phyloP scores from a whole-genome alignment of 1,140 invertebrate genomes.

The Lordiphosa clarofinis region DNA sequence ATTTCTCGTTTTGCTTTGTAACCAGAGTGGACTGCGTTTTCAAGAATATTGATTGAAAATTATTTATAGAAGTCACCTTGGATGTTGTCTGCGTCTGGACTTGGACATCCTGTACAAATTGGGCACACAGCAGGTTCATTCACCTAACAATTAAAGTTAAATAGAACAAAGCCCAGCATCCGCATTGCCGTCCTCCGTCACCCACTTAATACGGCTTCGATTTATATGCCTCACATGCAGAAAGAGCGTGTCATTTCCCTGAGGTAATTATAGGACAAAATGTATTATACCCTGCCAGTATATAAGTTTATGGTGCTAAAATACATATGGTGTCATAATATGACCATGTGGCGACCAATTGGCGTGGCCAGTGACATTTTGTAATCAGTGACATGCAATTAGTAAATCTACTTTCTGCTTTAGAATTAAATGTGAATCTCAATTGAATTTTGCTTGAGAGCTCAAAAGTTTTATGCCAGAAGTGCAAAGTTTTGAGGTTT shows the following conservation, averaged over 20 bases:
- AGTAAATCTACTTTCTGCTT: constrained; percentile 33
- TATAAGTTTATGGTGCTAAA: constrained; percentile 20
- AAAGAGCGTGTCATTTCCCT: constrained; percentile 10
- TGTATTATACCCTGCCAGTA: constrained; percentile 12
- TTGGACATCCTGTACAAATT: constrained; percentile 26
- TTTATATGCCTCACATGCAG: constrained; percentile 7
- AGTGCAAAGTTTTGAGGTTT: constrained; percentile 25
- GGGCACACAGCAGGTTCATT: constrained; percentile 45
- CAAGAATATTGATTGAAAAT: constrained; percentile 35
- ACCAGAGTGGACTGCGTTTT: no score
- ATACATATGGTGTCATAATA: constrained; percentile 44
- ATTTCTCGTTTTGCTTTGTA: no score
- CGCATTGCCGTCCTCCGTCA: neutral
- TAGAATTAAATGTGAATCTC: constrained; percentile 48
- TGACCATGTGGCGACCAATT: constrained; percentile 11
- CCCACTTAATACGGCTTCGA: constrained; percentile 13
- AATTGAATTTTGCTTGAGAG: constrained; percentile 33
- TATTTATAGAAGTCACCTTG: constrained; percentile 48
- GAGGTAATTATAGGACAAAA: constrained; percentile 15
- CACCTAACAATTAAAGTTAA: constrained; percentile 48
- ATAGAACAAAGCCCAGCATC: constrained; percentile 11
- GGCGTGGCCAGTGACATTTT: constrained; percentile 3
- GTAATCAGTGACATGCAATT: constrained; percentile 44
- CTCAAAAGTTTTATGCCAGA: constrained; percentile 29
- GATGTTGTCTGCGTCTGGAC: constrained; percentile 24